phyloP scores from a whole-genome alignment of 2,113 vertebrate genomes.

The Speoplatyrhinus poulsoni region DNA sequence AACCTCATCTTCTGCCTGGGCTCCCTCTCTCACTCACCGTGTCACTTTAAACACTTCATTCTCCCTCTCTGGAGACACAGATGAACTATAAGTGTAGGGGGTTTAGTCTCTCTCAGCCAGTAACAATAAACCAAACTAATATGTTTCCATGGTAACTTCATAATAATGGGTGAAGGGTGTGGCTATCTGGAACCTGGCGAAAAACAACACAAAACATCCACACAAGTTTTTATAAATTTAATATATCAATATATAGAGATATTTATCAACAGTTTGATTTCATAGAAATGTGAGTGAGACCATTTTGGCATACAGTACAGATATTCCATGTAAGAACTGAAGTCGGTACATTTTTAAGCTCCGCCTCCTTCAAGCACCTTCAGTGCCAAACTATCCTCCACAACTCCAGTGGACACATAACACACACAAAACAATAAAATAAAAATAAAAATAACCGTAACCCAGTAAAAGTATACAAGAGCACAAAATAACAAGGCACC shows the following conservation, averaged over 20 bases:
- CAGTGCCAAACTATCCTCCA: conserved; percentile 1
- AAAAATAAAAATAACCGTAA: conserved; percentile 41
- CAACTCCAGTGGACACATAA: conserved; percentile 59
- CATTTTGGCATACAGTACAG: conserved; percentile 85
- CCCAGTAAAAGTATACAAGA: conserved; percentile 73
- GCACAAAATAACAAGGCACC: conserved; percentile 84
- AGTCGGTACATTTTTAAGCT: conserved; percentile 67
- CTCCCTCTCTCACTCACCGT: conserved; percentile 1
- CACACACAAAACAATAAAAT: conserved; percentile 35
- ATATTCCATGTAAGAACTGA: conserved; percentile 81
- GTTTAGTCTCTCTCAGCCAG: neutral
- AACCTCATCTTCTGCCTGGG: conserved; percentile 4
- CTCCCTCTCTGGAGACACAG: neutral
- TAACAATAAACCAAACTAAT: conserved; percentile 26
- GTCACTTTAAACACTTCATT: neutral
- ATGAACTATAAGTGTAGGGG: neutral
- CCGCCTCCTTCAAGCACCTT: conserved; percentile 1
- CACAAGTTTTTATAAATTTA: conserved; percentile 80
- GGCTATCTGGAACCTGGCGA: no score
- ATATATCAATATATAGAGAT: conserved; percentile 86
- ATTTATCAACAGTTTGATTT: conserved; percentile 85
- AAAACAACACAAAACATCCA: no score
- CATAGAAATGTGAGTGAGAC: conserved; percentile 84
- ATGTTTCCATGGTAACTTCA: no score
- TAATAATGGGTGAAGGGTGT: no score